Evolutionary conservation across 2,113 vertebrate species (phyloP).

Genomic region (Xerus inauris): DNA sequence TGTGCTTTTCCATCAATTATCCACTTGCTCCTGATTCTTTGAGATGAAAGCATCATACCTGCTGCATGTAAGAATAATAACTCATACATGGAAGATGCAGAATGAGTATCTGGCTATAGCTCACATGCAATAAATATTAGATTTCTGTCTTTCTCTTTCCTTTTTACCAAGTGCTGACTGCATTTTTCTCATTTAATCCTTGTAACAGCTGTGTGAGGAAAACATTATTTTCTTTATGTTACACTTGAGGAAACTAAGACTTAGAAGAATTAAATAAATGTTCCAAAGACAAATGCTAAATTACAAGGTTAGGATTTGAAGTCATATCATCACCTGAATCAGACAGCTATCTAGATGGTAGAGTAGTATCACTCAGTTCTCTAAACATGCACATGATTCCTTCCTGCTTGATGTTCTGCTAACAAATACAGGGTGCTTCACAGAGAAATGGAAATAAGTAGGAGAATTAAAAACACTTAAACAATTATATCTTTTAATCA

Average conservation of each 20-base stretch:
- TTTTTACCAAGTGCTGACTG: background rate
- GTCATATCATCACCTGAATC: background rate
- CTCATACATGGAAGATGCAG: background rate
- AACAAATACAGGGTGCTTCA: background rate
- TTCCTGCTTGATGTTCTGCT: background rate
- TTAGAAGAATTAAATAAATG: background rate
- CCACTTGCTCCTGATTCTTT: background rate
- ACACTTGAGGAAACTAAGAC: background rate
- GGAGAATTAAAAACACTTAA: background rate
- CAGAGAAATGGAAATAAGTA: conserved; percentile 4
- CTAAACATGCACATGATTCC: background rate
- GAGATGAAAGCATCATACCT: background rate
- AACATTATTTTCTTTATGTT: background rate
- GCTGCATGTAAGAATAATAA: background rate
- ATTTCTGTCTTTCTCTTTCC: background rate
- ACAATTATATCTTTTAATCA: background rate
- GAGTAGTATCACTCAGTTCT: background rate
- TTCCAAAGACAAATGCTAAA: background rate
- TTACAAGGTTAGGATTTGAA: background rate
- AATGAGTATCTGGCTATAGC: background rate
- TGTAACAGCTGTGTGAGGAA: background rate
- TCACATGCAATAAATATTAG: background rate
- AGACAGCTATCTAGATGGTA: background rate
- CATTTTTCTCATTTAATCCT: conserved; percentile 1
- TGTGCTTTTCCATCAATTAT: background rate